Conservation (phyloP, 2,113 vertebrate genomes). For the Pedionomus torquatus region DNA sequence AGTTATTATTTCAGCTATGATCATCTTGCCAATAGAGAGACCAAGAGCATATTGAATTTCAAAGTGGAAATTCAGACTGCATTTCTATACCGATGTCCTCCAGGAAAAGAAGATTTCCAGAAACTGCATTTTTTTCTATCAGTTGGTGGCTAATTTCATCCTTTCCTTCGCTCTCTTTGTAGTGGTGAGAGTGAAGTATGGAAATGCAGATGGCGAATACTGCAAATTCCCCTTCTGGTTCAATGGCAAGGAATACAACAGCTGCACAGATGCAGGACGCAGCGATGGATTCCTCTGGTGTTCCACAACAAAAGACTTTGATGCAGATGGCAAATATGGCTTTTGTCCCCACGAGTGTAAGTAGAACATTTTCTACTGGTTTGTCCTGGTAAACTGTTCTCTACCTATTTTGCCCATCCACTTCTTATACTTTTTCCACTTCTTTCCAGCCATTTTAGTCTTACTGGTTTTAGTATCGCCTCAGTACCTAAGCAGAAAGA, state of each 20-base stretch:
- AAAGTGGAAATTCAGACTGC: slow-evolving; percentile 14
- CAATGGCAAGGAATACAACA: slow-evolving; percentile 91
- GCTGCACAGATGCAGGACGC: slow-evolving; percentile 89
- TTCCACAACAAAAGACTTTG: slow-evolving; percentile 93
- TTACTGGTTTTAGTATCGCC: background rate
- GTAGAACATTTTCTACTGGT: slow-evolving; percentile 14
- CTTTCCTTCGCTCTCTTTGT: background rate
- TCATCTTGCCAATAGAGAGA: slow-evolving; percentile 3
- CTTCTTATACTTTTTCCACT: background rate
- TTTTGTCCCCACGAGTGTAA: slow-evolving; percentile 98
- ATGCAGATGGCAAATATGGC: slow-evolving; percentile 93
- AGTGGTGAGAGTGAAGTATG: slow-evolving; percentile 97
- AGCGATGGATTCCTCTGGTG: slow-evolving; percentile 97
- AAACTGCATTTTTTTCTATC: background rate
- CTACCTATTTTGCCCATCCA: background rate
- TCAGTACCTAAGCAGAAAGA: background rate
- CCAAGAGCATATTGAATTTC: slow-evolving; percentile 8
- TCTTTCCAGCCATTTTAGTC: background rate
- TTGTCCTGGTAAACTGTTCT: background rate
- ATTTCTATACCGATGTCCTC: background rate
- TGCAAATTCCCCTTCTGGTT: slow-evolving; percentile 98
- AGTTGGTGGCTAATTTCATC: background rate
- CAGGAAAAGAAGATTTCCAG: background rate
- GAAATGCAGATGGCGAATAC: slow-evolving; percentile 95
- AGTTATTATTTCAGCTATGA: slow-evolving; percentile 16